These are phyloP conservation scores for Luscinia luscinia DNA, from an alignment of 2,797 vertebrate species.

Conservation along the genomic window DNA sequence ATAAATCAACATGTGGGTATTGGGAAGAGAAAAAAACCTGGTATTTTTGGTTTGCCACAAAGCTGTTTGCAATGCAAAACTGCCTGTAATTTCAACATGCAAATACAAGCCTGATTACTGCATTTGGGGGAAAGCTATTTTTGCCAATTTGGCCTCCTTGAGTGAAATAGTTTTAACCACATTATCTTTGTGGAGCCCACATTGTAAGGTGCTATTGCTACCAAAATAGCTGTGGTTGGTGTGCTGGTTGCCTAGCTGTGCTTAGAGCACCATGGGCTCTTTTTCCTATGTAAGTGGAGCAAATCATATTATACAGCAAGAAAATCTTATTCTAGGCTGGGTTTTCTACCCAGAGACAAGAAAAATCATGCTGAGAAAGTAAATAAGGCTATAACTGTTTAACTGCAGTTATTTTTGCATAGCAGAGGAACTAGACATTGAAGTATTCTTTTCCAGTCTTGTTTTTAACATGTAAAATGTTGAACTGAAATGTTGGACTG, in stretches of 20 bases:
- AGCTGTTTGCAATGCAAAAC: constrained; percentile 22
- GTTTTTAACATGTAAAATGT: not conserved
- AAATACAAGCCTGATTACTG: constrained; percentile 15
- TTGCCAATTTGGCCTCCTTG: not conserved
- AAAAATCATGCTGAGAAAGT: not conserved
- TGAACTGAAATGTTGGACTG: not conserved
- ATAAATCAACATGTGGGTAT: not conserved
- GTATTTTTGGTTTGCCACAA: constrained; percentile 20
- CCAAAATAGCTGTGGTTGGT: constrained; percentile 37
- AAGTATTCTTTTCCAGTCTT: not conserved
- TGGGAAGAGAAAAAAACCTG: not conserved
- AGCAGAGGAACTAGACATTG: not conserved
- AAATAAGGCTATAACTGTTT: not conserved
- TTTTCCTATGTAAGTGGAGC: not conserved
- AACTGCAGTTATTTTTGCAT: not conserved
- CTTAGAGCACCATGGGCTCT: not conserved
- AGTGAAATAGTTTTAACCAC: not conserved
- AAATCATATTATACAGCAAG: not conserved
- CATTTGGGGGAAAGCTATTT: constrained; percentile 44
- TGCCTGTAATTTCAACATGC: constrained; percentile 29
- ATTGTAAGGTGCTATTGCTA: not conserved
- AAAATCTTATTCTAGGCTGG: not conserved
- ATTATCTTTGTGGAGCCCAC: not conserved
- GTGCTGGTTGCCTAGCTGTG: not conserved
- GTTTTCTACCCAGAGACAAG: not conserved